Conservation (phyloP, 2,113 vertebrate species). For the Antechinus stuartii region DNA sequence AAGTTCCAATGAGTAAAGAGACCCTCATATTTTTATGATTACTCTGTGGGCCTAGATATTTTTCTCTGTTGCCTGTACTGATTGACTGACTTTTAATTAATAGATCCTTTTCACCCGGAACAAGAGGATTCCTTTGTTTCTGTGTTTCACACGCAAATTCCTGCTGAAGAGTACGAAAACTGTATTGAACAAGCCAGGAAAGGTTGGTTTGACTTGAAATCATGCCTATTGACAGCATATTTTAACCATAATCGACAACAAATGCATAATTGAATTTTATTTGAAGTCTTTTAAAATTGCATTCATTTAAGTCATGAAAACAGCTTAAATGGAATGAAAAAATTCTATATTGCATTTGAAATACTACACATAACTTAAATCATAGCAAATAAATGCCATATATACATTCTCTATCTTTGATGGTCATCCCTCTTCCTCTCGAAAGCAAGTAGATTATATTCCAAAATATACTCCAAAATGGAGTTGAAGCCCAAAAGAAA, state of each 20-base stretch:
- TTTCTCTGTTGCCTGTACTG: slow-evolving; percentile 43
- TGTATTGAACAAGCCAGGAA: slow-evolving; percentile 21
- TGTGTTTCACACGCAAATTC: slow-evolving; percentile 88
- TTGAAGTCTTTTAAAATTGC: slow-evolving; percentile 37
- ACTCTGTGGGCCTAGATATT: not conserved
- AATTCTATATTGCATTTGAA: slow-evolving; percentile 36
- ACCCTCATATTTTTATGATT: not conserved
- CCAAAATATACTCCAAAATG: slow-evolving; percentile 10
- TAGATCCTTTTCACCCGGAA: slow-evolving; percentile 76
- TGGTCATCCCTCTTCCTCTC: not conserved
- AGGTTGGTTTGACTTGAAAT: slow-evolving; percentile 69
- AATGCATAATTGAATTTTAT: slow-evolving; percentile 22
- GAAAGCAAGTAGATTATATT: slow-evolving; percentile 1
- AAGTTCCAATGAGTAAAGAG: not conserved
- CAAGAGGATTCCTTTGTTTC: slow-evolving; percentile 78
- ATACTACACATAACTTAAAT: slow-evolving; percentile 20
- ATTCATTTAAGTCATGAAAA: slow-evolving; percentile 23
- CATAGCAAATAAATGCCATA: not conserved
- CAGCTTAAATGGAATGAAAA: slow-evolving; percentile 35
- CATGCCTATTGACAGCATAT: not conserved
- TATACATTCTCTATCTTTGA: slow-evolving; percentile 2
- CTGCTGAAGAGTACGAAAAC: slow-evolving; percentile 81
- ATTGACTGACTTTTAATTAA: slow-evolving; percentile 60
- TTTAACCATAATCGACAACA: slow-evolving; percentile 36
- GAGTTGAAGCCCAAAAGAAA: slow-evolving; percentile 27